Evolutionary conservation across 2,888 invertebrate species (phyloP), one percentile per base, ranked within the genome.

Genomic region (Uropetala carovei): DNA sequence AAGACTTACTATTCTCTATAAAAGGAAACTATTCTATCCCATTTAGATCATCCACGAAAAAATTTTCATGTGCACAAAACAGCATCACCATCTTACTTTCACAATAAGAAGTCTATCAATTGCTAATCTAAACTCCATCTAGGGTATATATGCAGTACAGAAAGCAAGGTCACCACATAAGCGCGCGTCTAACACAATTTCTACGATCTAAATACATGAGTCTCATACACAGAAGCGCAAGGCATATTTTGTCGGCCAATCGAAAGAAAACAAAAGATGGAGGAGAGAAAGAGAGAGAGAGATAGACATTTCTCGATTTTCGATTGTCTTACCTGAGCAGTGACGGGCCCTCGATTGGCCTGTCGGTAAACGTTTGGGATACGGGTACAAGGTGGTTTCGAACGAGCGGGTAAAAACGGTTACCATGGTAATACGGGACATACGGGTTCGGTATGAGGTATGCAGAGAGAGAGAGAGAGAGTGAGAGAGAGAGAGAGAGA

Each of bases 281-380:
- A 43, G 43, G 43, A 27, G 27, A 27, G 75, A 27, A 13, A 75
- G 75, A 75, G 22, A 68, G 22, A n/a, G n/a, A 16, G 64, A 64
- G 27, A 27, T 4, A 75, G 75, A 5, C 75, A 75, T 75, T 75
- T 75, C 75, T 75, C 75, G 68, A 68, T 68, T n/a, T 57, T 85
- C 59, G 27, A 60, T 14, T 27, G 22, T 59, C 86, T 86, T 86
- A 86, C 86, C 86, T 86, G 86, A 60, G 60, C 60, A 60, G 59
- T 60, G 86, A 60, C 60, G 86, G 86, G 86, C 86, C 60, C 60
- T 86, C 86, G 86, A 86, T 86, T 86, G 30, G 86, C 86, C 86
- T 86, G 59, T 60, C 27, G 60, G 60, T 86, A 30, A 30, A 30
- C 27, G 22, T n/a, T 85, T 16, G 13, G 43, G 86, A 30, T 59